Conservation (phyloP, 1,140 invertebrate species). For the Drosophila pallidifrons region DNA sequence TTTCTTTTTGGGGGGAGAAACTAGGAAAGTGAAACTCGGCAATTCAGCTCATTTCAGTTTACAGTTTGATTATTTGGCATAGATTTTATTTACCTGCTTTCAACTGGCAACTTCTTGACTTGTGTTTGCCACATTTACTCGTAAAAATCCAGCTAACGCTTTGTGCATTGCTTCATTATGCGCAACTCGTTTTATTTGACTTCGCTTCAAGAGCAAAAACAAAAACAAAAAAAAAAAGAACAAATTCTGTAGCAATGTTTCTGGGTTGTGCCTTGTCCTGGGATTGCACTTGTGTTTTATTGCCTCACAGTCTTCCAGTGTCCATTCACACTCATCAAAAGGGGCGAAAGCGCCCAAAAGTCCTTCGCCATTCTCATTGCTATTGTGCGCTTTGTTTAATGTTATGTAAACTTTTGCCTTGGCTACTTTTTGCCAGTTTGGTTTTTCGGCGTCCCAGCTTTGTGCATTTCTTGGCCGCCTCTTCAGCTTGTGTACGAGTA, state of each 20-base stretch:
- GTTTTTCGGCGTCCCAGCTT: conserved; percentile 28
- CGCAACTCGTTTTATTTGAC: conserved; percentile 80
- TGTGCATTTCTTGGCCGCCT: conserved; percentile 51
- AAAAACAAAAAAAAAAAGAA: conserved; percentile 60
- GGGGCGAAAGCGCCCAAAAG: conserved; percentile 50
- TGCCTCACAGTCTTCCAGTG: conserved; percentile 34
- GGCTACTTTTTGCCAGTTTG: conserved; percentile 51
- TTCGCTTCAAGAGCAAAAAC: conserved; percentile 41
- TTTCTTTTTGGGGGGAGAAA: conserved; percentile 29
- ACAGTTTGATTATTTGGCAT: conserved; percentile 69
- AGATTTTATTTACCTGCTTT: conserved; percentile 58
- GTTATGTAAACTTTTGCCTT: conserved; percentile 80
- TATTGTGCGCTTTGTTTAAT: conserved; percentile 82
- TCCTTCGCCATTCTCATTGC: conserved; percentile 38
- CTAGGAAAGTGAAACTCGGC: conserved; percentile 74
- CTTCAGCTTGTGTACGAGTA: conserved; percentile 65
- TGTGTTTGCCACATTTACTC: conserved; percentile 58
- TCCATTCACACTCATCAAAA: conserved; percentile 72
- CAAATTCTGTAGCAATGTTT: conserved; percentile 55
- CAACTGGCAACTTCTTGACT: conserved; percentile 33
- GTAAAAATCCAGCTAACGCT: conserved; percentile 45
- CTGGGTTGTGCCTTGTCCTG: conserved; percentile 25
- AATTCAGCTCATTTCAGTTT: conserved; percentile 60
- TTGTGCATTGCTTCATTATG: conserved; percentile 82
- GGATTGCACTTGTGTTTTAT: conserved; percentile 59